These are phyloP conservation scores for Aleiodes testaceus DNA, from an alignment of 2,888 invertebrate species.

Conservation along the genomic window DNA sequence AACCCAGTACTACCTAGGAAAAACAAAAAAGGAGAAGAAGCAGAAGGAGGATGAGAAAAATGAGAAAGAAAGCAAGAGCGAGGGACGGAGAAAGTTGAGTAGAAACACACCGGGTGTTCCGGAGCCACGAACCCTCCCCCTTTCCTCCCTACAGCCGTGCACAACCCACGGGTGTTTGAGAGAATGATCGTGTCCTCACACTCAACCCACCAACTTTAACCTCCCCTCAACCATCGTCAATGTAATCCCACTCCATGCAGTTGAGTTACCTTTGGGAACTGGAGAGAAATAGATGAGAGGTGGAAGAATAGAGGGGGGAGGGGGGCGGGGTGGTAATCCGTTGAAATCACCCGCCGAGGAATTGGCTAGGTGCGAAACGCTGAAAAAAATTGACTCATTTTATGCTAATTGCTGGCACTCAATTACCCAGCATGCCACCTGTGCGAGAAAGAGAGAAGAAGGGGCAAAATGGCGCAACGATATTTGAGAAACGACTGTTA, in stretches of 20 bases:
- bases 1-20: not conserved
- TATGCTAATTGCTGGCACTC: slow-evolving; percentile 53
- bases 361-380: slow-evolving; percentile 43
- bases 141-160: too few relatives aligned
- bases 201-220: slow-evolving; percentile 8
- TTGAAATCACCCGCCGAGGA: slow-evolving; percentile 10
- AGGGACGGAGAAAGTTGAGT: not conserved
- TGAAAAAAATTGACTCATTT: slow-evolving; percentile 54
- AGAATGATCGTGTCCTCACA: too few relatives aligned
- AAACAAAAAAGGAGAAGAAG: slow-evolving; percentile 4
- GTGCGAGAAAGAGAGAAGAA: not conserved
- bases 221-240: not conserved
- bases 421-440: not conserved
- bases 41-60: slow-evolving; percentile 5
- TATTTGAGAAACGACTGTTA: slow-evolving; percentile 43
- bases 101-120: slow-evolving; percentile 19
- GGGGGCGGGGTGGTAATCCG: not conserved
- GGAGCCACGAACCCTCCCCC: not conserved
- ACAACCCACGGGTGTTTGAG: too few relatives aligned
- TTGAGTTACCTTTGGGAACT: too few relatives aligned
- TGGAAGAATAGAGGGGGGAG: too few relatives aligned
- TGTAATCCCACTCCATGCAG: too few relatives aligned
- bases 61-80: not conserved
- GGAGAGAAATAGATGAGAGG: not conserved
- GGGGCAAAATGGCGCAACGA: slow-evolving; percentile 26